Evolutionary conservation across 1,140 invertebrate genomes (phyloP).

Genomic region (Diabrotica virgifera): DNA sequence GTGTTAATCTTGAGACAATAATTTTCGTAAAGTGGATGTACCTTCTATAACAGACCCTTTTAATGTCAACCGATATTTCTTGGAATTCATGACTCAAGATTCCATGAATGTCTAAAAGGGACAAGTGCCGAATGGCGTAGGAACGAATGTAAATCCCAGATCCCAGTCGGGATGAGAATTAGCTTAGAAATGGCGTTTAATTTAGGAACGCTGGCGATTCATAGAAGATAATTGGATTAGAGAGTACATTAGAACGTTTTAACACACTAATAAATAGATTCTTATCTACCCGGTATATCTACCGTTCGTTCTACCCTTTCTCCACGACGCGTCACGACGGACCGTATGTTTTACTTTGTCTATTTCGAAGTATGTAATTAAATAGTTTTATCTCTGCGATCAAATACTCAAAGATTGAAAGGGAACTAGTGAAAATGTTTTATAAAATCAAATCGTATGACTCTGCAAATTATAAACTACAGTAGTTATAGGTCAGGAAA

Average conservation of each 20-base stretch:
- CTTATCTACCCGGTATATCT: slow-evolving; percentile 25
- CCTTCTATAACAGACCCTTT: not conserved
- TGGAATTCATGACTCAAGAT: not conserved
- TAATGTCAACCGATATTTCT: not conserved
- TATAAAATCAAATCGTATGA: too few species aligned
- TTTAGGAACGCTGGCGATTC: slow-evolving; percentile 24
- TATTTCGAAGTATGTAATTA: not conserved
- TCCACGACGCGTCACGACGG: not conserved
- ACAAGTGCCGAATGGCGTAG: not conserved
- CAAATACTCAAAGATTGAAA: not conserved
- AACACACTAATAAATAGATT: slow-evolving; percentile 30
- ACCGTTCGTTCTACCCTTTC: slow-evolving; percentile 26
- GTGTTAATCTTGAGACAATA: too few species aligned
- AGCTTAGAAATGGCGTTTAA: slow-evolving; percentile 30
- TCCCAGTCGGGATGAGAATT: slow-evolving; percentile 16
- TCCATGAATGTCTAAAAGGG: slow-evolving; percentile 2
- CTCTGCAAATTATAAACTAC: too few species aligned
- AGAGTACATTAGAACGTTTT: slow-evolving; percentile 29
- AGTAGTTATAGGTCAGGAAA: too few species aligned
- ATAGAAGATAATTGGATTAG: slow-evolving; percentile 28
- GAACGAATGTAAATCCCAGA: slow-evolving; percentile 2
- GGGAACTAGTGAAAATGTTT: too few species aligned
- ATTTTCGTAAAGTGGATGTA: too few species aligned
- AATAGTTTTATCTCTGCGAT: not conserved
- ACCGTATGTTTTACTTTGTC: not conserved